Conservation (phyloP, 2,113 vertebrate genomes). For the Oryzias celebensis region DNA sequence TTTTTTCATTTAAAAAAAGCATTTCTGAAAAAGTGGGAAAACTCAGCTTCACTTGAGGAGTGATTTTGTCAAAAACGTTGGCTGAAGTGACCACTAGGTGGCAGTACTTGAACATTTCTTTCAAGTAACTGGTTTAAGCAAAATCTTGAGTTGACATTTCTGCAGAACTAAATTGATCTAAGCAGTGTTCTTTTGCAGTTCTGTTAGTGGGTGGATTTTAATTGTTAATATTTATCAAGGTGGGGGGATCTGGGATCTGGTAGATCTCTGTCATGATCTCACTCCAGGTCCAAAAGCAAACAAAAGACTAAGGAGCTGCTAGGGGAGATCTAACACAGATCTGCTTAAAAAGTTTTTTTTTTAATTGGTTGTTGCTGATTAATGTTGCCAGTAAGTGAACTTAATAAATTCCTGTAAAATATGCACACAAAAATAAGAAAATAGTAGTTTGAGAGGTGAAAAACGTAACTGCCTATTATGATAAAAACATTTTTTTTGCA, state of each 20-base stretch:
- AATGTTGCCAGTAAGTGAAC: slow-evolving; percentile 11
- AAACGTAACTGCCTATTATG: slow-evolving; percentile 35
- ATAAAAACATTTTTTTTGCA: slow-evolving; percentile 20
- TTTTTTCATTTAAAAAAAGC: slow-evolving; percentile 47
- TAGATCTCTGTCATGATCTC: slow-evolving; percentile 51
- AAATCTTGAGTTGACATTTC: slow-evolving; percentile 43
- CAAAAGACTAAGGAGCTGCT: slow-evolving; percentile 32
- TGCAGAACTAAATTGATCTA: slow-evolving; percentile 54
- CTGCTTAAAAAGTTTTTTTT: slow-evolving; percentile 9
- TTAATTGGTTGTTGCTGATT: too few relatives aligned
- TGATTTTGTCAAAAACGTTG: slow-evolving; percentile 1
- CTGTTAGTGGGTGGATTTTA: slow-evolving; percentile 46
- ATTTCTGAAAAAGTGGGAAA: slow-evolving; percentile 38
- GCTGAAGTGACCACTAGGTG: slow-evolving; percentile 66
- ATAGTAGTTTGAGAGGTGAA: slow-evolving; percentile 34
- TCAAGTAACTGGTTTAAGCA: slow-evolving; percentile 15
- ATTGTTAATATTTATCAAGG: slow-evolving; percentile 55
- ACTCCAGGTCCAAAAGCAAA: slow-evolving; percentile 25
- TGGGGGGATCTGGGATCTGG: slow-evolving; percentile 39
- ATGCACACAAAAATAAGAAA: slow-evolving; percentile 49
- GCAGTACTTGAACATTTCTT: slow-evolving; percentile 67
- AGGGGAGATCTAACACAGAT: slow-evolving; percentile 22
- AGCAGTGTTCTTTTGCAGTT: slow-evolving; percentile 52
- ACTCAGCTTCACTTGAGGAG: slow-evolving; percentile 13
- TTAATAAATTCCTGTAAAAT: slow-evolving; percentile 29